Base-by-base conservation (phyloP, 2,113 vertebrate species). In the Coregonus clupeaformis region DNA sequence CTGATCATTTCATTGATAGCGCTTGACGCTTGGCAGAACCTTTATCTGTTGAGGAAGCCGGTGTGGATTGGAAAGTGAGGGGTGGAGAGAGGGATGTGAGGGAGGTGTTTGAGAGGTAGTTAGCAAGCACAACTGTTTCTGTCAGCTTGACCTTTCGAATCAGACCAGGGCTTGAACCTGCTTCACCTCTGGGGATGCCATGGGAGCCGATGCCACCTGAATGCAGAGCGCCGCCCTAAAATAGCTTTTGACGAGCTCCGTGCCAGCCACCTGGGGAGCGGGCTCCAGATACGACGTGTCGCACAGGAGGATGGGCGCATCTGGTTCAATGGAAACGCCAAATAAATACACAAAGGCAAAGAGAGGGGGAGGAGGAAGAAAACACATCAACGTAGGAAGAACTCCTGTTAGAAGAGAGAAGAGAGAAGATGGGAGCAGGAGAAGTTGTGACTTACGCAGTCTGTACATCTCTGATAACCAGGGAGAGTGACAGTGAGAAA, bases 111-210 rank as follows among this genome's bases (percentile, higher is more conserved):
- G 81, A 77, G 78, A 80, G 74, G 77, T 70, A 74, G 69, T 76
- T 75, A 74, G 80, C 69, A 22, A 64, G 59, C 66, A 74, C 72
- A 85, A 85, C 52, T 77, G 76, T 77, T 85, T 76, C 75, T 87
- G 83, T 79, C 84, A 86, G 77, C 68, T 79, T 83, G 90, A 88
- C 80, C 90, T 91, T 86, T 87, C 47, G 59, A 82, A 79, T 86
- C 73, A 72, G 69, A 70, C 76, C 12, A 68, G 66, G 29, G 68
- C 80, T 80, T 78, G 79, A 77, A 80, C 77, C 79, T n/a, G 36
- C 82, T 80, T 88, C 84, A 82, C 78, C 78, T 75, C 69, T 59
- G 74, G 81, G 73, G 76, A 71, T 88, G 69, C 45, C 30, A 11
- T 49, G 42, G 55, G 81, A 42, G 81, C 55, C 62, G 67, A 18